phyloP scores from a whole-genome alignment of 1,140 invertebrate genomes.

The Adelges cooleyi region DNA sequence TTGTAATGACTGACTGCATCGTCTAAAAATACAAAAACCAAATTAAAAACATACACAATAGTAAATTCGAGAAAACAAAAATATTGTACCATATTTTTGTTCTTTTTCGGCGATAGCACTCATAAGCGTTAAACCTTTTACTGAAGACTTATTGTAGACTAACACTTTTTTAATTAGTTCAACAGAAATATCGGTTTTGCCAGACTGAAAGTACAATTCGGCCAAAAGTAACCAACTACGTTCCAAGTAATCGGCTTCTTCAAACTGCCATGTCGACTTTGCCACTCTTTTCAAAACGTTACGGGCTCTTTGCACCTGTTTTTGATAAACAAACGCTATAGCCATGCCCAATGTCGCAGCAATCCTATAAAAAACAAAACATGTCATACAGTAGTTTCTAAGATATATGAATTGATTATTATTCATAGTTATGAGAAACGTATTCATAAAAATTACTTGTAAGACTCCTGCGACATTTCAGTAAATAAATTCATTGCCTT shows the following conservation, averaged over 20 bases:
- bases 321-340: conserved; percentile 58
- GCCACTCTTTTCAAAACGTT: conserved; percentile 84
- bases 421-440: not conserved
- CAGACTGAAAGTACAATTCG: conserved; percentile 80
- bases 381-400: not conserved
- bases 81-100: conserved; percentile 58
- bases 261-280: conserved; percentile 79
- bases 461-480: conserved; percentile 59
- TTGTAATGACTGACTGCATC: conserved; percentile 76
- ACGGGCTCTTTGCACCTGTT: conserved; percentile 78
- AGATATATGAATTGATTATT: not conserved
- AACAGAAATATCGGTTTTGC: conserved; percentile 74
- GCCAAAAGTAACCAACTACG: conserved; percentile 85
- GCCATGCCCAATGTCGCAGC: conserved; percentile 82
- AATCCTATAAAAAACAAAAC: conserved; percentile 40
- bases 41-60: not conserved
- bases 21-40: conserved; percentile 29
- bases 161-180: conserved; percentile 70
- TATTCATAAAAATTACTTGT: conserved; percentile 25
- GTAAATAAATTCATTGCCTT: conserved; percentile 47
- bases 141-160: conserved; percentile 80
- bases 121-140: conserved; percentile 79
- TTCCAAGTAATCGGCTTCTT: conserved; percentile 92
- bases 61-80: not conserved
- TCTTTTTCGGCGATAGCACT: conserved; percentile 85